phyloP scores from a whole-genome alignment of 1,140 invertebrate genomes.

The Druon quercuslanigerum region DNA sequence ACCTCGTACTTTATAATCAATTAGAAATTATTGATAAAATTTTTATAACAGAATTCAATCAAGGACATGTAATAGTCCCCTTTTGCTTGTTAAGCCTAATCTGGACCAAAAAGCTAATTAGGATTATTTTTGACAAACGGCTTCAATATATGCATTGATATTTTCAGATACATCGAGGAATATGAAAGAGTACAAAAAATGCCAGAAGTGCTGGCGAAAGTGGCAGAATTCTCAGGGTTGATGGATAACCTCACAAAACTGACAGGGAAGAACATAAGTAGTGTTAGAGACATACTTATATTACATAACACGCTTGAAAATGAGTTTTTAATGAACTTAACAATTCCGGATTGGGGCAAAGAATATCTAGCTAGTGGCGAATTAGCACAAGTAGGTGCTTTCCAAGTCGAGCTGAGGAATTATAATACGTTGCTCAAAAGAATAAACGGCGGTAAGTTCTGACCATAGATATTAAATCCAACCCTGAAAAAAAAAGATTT shows the following conservation, averaged over 20 bases:
- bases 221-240: not conserved
- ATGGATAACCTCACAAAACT: constrained; percentile 27
- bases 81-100: too few species aligned
- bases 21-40: too few species aligned
- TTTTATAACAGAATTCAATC: too few species aligned
- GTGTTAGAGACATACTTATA: not conserved
- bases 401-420: constrained; percentile 71
- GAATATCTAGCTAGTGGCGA: constrained; percentile 32
- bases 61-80: too few species aligned
- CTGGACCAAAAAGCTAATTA: too few species aligned
- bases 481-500: too few species aligned
- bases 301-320: constrained; percentile 35
- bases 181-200: constrained; percentile 13
- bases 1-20: too few species aligned
- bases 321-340: constrained; percentile 72
- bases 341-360: constrained; percentile 76
- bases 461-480: too few species aligned
- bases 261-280: constrained; percentile 32
- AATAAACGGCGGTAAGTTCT: constrained; percentile 69
- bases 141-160: too few species aligned
- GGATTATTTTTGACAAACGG: too few species aligned
- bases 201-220: not conserved
- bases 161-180: constrained; percentile 7
- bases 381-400: constrained; percentile 73
- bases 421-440: constrained; percentile 70